Base-by-base conservation (phyloP, 2,888 invertebrate species). In the Rugalucina vietnamica region DNA sequence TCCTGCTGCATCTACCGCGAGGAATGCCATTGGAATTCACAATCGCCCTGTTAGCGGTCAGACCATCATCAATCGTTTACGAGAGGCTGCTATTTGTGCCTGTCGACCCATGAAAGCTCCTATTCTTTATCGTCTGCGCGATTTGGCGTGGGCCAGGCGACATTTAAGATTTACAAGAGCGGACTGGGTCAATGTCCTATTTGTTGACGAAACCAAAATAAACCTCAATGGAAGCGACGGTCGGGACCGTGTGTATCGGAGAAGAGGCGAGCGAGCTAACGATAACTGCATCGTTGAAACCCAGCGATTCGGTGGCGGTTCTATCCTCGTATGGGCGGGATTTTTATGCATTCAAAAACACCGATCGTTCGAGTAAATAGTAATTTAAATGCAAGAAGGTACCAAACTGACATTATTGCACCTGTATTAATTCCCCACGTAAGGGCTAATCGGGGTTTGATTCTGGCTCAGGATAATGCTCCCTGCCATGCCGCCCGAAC, bases 161-260 rank as follows among this genome's bases (percentile, higher is more conserved):
- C 34, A 71, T 71, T 12, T 71, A 12, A 34, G 37, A 21, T 37
- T 29, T 34, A 70, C 54, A 5, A 70, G 81, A 39, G 71, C 81
- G 24, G 81, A 81, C 72, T 81, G 81, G 81, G 37, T 39, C 24
- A 39, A 76, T 5, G 50, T 69, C 34, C 32, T 71, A 24, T 81
- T 81, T 36, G 70, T 32, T n/a, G 76, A 76, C 39, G 76, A 76
- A 32, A 32, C 57, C 14, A 36, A 37, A 18, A 49, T 76, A 5
- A 74, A 76, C 8, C 29, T 75, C 14, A 14, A 54, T 12, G 72
- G 60, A 10, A 71, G 36, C 36, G 81, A 69, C 32, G 76, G 76
- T 4, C 49, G 81, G 39, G 32, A 36, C 4, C 43, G 81, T 4
- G 39, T 70, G 34, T 76, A 81, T 60, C 34, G 76, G 24, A n/a